phyloP scores from a whole-genome alignment of 2,888 invertebrate species.

The Drosophila robusta region DNA sequence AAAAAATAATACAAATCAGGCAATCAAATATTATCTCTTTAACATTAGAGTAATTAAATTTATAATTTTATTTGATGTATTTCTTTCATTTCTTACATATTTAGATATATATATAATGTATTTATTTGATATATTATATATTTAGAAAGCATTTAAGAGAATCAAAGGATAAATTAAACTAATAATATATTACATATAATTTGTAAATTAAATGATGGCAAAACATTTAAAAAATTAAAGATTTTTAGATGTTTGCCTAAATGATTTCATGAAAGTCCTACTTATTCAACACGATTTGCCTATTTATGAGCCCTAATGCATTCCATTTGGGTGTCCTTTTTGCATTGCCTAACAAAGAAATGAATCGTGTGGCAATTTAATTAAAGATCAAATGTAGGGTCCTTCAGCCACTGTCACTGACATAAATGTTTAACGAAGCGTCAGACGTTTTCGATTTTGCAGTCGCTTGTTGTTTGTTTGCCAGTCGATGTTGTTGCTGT shows the following conservation, averaged over 20 bases:
- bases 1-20: too few relatives aligned
- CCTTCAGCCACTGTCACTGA: constrained; percentile 28
- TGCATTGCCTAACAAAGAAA: constrained; percentile 20
- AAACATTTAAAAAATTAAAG: neutral
- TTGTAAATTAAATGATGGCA: neutral
- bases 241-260: neutral
- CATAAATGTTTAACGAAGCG: constrained; percentile 79
- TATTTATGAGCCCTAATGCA: constrained; percentile 2
- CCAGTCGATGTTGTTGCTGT: constrained; percentile 15
- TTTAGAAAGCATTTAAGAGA: too few relatives aligned
- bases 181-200: too few relatives aligned
- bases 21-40: too few relatives aligned
- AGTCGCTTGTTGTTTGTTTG: constrained; percentile 35
- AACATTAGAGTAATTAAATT: too few relatives aligned
- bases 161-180: too few relatives aligned
- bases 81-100: too few relatives aligned
- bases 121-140: too few relatives aligned
- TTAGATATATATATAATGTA: too few relatives aligned
- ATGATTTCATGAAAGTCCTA: neutral
- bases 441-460: constrained; percentile 71
- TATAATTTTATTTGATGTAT: too few relatives aligned
- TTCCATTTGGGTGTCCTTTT: constrained; percentile 8
- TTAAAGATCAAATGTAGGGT: constrained; percentile 67
- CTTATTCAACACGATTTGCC: constrained; percentile 6
- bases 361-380: constrained; percentile 58